phyloP scores from a whole-genome alignment of 2,113 vertebrate species.

The Isichthys henryi region DNA sequence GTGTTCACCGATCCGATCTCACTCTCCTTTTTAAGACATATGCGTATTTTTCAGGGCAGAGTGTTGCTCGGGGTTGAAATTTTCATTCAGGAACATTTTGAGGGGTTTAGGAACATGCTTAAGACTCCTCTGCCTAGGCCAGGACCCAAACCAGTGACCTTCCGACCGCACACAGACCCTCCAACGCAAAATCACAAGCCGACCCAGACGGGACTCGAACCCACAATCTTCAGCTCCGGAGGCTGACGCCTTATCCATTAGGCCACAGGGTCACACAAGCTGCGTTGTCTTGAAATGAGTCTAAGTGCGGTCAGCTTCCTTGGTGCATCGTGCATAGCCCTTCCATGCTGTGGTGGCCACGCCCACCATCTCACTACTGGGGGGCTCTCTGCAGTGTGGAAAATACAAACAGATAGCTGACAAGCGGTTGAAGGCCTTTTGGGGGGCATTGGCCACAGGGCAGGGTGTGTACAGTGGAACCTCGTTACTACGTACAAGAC shows the following conservation, averaged over 20 bases:
- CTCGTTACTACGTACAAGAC: no score
- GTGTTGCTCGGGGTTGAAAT: neutral
- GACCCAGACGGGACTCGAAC: slow-evolving; percentile 98
- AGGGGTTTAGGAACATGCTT: neutral
- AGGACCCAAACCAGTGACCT: neutral
- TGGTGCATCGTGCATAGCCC: neutral
- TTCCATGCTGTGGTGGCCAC: neutral
- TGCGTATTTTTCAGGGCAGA: neutral
- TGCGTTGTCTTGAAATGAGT: neutral
- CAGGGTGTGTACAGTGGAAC: no score
- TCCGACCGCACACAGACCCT: neutral
- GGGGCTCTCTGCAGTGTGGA: slow-evolving; percentile 35
- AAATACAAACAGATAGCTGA: slow-evolving; percentile 57
- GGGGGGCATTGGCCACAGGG: slow-evolving; percentile 17
- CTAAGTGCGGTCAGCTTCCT: neutral
- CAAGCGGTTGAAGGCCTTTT: slow-evolving; percentile 52
- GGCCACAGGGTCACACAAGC: slow-evolving; percentile 83
- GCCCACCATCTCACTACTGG: slow-evolving; percentile 38
- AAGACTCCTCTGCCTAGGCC: neutral
- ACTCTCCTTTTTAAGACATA: neutral
- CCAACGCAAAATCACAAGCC: neutral
- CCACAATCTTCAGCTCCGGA: slow-evolving; percentile 98
- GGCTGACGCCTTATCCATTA: slow-evolving; percentile 99
- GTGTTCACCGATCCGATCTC: neutral
- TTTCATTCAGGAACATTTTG: neutral